Evolutionary conservation across 2,113 vertebrate species (phyloP), one percentile per base, ranked within the genome.

Genomic region (Nicator chloris): DNA sequence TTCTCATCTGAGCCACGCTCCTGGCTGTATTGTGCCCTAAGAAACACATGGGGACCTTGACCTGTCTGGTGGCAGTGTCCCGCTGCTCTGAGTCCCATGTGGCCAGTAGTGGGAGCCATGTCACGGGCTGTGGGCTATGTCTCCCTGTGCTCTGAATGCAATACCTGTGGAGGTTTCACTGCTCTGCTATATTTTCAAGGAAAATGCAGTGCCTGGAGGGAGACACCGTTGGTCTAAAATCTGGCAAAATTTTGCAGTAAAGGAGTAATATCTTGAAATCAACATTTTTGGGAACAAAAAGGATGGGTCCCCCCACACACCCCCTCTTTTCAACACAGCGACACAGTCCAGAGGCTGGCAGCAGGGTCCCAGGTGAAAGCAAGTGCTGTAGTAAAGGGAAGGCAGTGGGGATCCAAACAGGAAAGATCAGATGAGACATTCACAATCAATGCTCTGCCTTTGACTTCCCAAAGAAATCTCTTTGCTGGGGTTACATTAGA

Each of bases 1-100:
- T 83, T 54, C 51, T 84, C 33, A 22, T 33, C 42, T 37, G 54
- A 56, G 18, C 20, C 59, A 18, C 0, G 0, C 33, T 64, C 42
- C 23, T 54, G 33, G 33, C 50, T 1, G 3, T 54, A 13, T 0
- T 1, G 42, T 35, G 37, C 49, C 49, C 59, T 37, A 26, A 57
- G 54, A 75, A 88, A 63, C 54, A 22, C 15, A 12, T 0, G 0
- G 18, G 18, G 9, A 44, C 37, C 19, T n/a, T 49, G 75, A 23
- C 23, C 44, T 21, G 1, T 16, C 69, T 1, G 1, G 24, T 0
- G 0, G 83, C 73, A 64, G 49, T 1, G 2, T 78, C 24, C 42
- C 2, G 1, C 33, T 69, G 27, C 54, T 83, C 53, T 0, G 1
- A 69, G 49, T 64, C 53, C 37, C 22, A 0, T 35, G 61, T 0